Evolutionary conservation across 2,888 invertebrate species (phyloP).

Genomic region (Caenorhabditis sp.): DNA sequence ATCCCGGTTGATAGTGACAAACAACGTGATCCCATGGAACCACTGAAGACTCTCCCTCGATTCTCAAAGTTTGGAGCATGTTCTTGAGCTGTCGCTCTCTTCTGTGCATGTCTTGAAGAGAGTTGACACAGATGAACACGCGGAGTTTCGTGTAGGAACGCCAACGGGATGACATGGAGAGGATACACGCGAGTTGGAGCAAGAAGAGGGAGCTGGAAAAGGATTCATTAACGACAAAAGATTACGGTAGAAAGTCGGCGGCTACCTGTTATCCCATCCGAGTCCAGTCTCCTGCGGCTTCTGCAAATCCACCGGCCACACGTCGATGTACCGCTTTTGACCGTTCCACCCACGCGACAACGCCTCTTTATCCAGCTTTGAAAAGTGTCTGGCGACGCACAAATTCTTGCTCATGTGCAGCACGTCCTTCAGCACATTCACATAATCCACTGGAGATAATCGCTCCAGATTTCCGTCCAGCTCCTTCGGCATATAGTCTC

Average conservation of each 20-base stretch:
- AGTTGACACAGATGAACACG: slow-evolving; percentile 85
- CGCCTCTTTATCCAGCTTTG: slow-evolving; percentile 85
- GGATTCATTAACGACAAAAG: too few relatives aligned
- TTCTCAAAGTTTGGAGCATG: slow-evolving; percentile 88
- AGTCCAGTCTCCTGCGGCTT: slow-evolving; percentile 85
- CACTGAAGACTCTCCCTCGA: slow-evolving; percentile 86
- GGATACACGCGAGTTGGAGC: slow-evolving; percentile 94
- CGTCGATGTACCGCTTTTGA: slow-evolving; percentile 86
- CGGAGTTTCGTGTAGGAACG: slow-evolving; percentile 87
- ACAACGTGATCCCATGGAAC: slow-evolving; percentile 82
- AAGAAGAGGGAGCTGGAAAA: slow-evolving; percentile 86
- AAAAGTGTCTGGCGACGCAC: slow-evolving; percentile 92
- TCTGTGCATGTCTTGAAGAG: slow-evolving; percentile 77
- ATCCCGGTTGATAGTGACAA: slow-evolving; percentile 65
- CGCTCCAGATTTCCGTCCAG: slow-evolving; percentile 68
- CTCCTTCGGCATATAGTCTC: slow-evolving; percentile 71
- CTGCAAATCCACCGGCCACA: slow-evolving; percentile 97
- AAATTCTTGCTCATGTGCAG: slow-evolving; percentile 94
- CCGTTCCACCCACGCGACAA: slow-evolving; percentile 68
- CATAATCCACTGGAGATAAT: slow-evolving; percentile 83
- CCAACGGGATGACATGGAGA: slow-evolving; percentile 86
- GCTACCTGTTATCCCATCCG: slow-evolving; percentile 85
- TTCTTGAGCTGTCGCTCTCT: slow-evolving; percentile 78
- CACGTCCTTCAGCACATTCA: slow-evolving; percentile 89
- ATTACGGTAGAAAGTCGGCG: slow-evolving; percentile 34